Conservation (phyloP, 2,113 vertebrate genomes). For the Passer montanus region DNA sequence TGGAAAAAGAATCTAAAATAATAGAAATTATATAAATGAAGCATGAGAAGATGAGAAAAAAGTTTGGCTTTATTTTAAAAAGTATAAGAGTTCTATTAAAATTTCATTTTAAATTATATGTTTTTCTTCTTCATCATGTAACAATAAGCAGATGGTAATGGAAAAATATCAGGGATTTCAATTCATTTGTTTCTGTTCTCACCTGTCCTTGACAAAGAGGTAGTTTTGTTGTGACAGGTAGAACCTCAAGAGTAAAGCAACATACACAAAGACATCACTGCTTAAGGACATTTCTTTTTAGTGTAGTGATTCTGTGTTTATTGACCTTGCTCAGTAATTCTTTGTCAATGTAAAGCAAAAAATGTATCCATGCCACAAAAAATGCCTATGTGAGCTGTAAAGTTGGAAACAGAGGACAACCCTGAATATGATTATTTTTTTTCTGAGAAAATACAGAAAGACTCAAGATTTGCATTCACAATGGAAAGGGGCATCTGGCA, state of each 20-base stretch:
- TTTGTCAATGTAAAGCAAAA: neutral
- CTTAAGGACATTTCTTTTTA: neutral
- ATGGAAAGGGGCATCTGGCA: neutral
- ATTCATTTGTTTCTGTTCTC: neutral
- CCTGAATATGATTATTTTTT: neutral
- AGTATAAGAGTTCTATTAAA: neutral
- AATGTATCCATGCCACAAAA: neutral
- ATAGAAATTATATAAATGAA: neutral
- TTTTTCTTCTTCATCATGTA: neutral
- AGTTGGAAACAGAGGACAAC: neutral
- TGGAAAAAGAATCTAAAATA: neutral
- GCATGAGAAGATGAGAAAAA: neutral
- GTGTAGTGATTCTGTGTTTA: neutral
- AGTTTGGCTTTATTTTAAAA: neutral
- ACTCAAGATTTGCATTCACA: neutral
- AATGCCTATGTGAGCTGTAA: neutral
- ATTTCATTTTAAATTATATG: neutral
- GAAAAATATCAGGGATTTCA: neutral
- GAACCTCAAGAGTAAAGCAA: neutral
- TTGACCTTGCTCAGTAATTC: neutral
- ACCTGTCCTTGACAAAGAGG: neutral
- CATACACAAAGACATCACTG: neutral
- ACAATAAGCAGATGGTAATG: neutral
- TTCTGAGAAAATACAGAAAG: neutral
- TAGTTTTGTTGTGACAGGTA: neutral